Evolutionary conservation across 2,888 invertebrate genomes (phyloP).

Genomic region (Drosophila algonquin): DNA sequence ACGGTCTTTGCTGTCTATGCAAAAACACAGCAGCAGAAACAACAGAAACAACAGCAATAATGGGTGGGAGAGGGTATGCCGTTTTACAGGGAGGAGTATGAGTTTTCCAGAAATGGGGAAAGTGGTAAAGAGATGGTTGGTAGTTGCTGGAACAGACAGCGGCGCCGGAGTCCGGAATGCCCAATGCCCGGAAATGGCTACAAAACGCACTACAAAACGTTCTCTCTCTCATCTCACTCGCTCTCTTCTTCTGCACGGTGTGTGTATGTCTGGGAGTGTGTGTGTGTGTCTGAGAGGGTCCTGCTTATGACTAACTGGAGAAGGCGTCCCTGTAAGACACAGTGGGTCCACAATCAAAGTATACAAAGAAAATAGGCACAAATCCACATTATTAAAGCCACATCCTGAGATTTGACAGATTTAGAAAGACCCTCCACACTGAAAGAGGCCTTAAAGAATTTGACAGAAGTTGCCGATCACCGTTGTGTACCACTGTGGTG

Average conservation of each 20-base stretch:
- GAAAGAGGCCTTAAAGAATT: too few species aligned
- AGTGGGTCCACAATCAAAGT: constrained; percentile 12
- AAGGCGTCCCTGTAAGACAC: constrained; percentile 12
- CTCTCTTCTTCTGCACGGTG: background rate
- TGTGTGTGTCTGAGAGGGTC: constrained; percentile 41
- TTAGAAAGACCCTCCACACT: too few species aligned
- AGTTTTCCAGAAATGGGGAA: background rate
- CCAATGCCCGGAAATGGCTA: constrained; percentile 75
- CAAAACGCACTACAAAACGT: constrained; percentile 77
- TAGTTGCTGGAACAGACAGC: constrained; percentile 49
- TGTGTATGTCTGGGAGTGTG: constrained; percentile 9
- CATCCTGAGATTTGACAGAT: too few species aligned
- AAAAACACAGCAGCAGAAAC: constrained; percentile 56
- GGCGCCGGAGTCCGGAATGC: constrained; percentile 51
- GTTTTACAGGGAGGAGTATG: constrained; percentile 6
- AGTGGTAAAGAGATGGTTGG: background rate
- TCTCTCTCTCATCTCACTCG: constrained; percentile 7
- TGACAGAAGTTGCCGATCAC: too few species aligned
- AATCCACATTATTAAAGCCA: too few species aligned
- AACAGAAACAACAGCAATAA: constrained; percentile 44
- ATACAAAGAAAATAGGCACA: too few species aligned
- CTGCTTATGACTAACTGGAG: constrained; percentile 74
- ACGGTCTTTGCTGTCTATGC: constrained; percentile 72
- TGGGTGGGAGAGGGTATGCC: constrained; percentile 19
- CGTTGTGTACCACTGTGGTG: constrained; percentile 29